Evolutionary conservation across 2,113 vertebrate genomes (phyloP).

Genomic region (Gavia stellata): DNA sequence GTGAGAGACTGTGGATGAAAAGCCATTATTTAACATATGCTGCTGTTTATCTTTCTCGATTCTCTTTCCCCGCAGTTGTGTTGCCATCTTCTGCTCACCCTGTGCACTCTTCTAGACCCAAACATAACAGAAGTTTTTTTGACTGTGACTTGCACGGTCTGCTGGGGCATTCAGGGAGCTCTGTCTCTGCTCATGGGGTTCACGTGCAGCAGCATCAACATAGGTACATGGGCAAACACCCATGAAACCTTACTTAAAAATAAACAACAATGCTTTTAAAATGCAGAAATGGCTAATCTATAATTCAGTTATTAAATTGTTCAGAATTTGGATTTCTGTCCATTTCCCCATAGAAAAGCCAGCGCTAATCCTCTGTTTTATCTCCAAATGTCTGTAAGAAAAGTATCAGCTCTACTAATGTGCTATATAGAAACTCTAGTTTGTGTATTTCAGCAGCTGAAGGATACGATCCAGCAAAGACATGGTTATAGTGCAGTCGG

Average conservation of each 20-base stretch:
- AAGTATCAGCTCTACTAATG: neutral
- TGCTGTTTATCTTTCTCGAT: neutral
- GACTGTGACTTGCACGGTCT: neutral
- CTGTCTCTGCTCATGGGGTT: neutral
- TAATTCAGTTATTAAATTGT: neutral
- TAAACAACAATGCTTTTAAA: neutral
- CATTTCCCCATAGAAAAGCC: neutral
- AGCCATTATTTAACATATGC: neutral
- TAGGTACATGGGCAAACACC: neutral
- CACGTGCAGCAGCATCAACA: neutral
- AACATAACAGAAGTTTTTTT: neutral
- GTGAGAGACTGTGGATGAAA: neutral
- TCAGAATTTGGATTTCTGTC: neutral
- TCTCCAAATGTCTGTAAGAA: neutral
- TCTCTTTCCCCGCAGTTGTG: rapidly evolving
- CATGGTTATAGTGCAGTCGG: neutral
- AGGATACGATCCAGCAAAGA: neutral
- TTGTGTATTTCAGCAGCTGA: neutral
- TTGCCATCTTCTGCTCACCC: neutral
- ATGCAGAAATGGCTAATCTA: neutral
- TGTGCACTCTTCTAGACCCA: neutral
- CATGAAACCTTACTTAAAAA: neutral
- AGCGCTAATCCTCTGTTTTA: neutral
- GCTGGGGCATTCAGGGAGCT: neutral
- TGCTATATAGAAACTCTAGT: neutral